These are phyloP conservation scores for Okapia johnstoni DNA, from an alignment of 2,113 vertebrate species.

Conservation along the genomic window DNA sequence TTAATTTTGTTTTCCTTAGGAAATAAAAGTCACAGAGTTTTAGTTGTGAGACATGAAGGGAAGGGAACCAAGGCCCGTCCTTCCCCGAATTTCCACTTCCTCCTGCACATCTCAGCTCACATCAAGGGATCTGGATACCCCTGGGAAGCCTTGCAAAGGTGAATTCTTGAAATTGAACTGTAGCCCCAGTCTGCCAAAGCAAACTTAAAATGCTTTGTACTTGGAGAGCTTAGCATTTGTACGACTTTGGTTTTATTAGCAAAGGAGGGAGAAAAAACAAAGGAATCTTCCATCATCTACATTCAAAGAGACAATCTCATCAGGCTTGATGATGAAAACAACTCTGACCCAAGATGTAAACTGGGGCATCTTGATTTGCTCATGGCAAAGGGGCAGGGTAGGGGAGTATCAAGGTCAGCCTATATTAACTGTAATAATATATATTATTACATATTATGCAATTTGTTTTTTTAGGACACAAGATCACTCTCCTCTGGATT, in stretches of 20 bases:
- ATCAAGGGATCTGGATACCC: neutral
- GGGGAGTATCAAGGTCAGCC: neutral
- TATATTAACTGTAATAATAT: neutral
- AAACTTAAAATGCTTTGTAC: neutral
- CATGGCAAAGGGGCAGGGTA: neutral
- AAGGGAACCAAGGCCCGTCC: neutral
- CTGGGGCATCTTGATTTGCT: neutral
- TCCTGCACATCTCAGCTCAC: neutral
- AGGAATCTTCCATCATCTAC: neutral
- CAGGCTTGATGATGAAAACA: neutral
- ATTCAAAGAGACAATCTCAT: neutral
- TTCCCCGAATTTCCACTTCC: neutral
- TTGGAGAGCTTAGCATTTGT: neutral
- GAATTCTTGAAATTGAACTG: neutral
- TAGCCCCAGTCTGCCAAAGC: neutral
- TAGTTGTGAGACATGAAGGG: neutral
- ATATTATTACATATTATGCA: neutral
- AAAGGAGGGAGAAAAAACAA: neutral
- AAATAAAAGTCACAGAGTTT: constrained; percentile 17
- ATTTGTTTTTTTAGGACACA: neutral
- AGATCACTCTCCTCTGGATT: neutral
- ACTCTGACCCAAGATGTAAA: neutral
- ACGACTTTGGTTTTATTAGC: neutral
- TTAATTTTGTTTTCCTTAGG: constrained; percentile 59
- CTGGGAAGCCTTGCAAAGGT: neutral